Evolutionary conservation across 2,797 vertebrate genomes (phyloP).

Genomic region (Pteronotus mesoamericanus): DNA sequence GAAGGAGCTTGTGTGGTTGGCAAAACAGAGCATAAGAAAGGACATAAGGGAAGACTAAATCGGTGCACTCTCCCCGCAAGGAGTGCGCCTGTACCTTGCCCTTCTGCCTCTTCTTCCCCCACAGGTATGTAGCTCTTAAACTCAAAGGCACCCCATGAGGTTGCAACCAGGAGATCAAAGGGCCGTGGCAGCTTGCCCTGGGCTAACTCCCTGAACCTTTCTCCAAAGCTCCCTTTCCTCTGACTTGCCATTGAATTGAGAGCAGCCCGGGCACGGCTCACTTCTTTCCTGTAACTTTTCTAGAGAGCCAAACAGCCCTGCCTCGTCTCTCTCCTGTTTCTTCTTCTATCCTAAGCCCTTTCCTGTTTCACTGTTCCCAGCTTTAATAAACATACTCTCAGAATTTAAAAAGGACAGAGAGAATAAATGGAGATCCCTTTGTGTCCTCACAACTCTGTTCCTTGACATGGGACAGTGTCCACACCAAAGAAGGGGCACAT

Average conservation of each 20-base stretch:
- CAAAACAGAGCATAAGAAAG: background rate
- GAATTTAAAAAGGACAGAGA: background rate
- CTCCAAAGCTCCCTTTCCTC: background rate
- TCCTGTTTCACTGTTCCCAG: background rate
- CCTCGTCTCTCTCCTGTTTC: background rate
- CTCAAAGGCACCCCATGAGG: background rate
- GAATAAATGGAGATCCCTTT: background rate
- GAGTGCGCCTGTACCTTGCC: background rate
- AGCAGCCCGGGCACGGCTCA: background rate
- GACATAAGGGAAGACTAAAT: background rate
- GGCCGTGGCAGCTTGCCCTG: too few relatives aligned
- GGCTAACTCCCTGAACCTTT: background rate
- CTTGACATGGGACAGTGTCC: too few relatives aligned
- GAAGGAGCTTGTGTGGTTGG: background rate
- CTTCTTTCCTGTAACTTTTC: background rate
- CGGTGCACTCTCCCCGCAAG: background rate
- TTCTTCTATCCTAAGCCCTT: background rate
- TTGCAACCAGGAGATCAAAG: background rate
- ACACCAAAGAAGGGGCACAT: background rate
- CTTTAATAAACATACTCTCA: background rate
- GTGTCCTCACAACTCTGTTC: background rate
- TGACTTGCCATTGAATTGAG: background rate
- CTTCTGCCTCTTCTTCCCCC: background rate
- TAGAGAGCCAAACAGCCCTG: background rate
- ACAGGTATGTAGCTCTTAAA: background rate